Evolutionary conservation across 2,888 invertebrate genomes (phyloP).

Genomic region (Spilarctia lutea): DNA sequence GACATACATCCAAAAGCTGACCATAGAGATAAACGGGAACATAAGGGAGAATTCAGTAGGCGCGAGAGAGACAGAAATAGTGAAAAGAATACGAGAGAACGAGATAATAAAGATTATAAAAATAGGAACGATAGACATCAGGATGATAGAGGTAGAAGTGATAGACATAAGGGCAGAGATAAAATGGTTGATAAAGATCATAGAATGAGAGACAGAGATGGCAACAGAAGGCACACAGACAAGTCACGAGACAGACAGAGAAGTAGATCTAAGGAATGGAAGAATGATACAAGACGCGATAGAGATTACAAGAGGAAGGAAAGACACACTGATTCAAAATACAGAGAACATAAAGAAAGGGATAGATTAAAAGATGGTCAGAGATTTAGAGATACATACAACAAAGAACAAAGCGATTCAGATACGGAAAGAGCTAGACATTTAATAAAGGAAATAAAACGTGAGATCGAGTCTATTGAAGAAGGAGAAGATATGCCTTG

Average conservation of each 20-base stretch:
- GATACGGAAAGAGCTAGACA: slow-evolving; percentile 21
- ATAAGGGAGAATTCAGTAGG: background rate
- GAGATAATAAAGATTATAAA: background rate
- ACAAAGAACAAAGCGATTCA: background rate
- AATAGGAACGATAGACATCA: background rate
- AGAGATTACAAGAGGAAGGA: slow-evolving; percentile 8
- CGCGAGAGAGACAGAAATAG: slow-evolving; percentile 9
- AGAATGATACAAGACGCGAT: background rate
- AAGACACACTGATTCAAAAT: background rate
- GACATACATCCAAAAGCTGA: slow-evolving; percentile 9
- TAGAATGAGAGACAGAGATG: background rate
- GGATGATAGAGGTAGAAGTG: background rate
- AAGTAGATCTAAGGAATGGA: slow-evolving; percentile 5
- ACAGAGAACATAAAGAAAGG: slow-evolving; percentile 7
- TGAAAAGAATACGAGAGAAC: slow-evolving; percentile 3
- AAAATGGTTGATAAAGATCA: background rate
- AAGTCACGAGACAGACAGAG: background rate
- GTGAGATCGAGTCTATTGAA: slow-evolving; percentile 8
- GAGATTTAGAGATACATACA: slow-evolving; percentile 6
- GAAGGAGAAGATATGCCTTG: background rate
- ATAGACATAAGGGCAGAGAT: slow-evolving; percentile 4
- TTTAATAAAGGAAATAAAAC: slow-evolving; percentile 18
- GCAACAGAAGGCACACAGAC: background rate
- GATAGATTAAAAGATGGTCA: background rate
- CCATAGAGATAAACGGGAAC: slow-evolving; percentile 19